Evolutionary conservation across 2,113 vertebrate species (phyloP).

Genomic region (Epinephelus cyanopodus): DNA sequence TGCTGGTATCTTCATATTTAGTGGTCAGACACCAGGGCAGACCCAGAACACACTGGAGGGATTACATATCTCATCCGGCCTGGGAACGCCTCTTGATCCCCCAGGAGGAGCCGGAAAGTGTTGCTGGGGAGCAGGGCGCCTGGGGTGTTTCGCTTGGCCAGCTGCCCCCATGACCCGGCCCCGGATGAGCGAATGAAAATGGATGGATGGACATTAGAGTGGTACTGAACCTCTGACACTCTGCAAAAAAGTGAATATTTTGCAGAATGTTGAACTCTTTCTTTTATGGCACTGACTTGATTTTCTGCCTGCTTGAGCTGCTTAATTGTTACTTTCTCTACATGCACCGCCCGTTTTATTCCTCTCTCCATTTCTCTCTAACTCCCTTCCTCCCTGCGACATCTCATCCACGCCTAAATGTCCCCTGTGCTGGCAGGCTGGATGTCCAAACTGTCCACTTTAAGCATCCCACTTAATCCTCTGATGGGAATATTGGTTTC

Average conservation of each 20-base stretch:
- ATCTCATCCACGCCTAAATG: constrained; percentile 11
- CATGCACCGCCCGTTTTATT: background rate
- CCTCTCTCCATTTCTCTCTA: constrained; percentile 19
- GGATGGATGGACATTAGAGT: too few species aligned
- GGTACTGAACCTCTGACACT: background rate
- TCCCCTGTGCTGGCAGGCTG: constrained; percentile 24
- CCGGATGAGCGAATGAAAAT: too few species aligned
- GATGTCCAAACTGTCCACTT: constrained; percentile 50
- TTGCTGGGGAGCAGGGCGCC: too few species aligned
- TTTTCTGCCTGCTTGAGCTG: background rate
- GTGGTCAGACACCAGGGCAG: background rate
- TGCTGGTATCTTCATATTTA: background rate
- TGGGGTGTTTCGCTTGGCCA: too few species aligned
- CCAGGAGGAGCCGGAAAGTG: too few species aligned
- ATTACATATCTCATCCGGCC: too few species aligned
- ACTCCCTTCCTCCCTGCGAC: background rate
- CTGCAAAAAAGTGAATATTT: background rate
- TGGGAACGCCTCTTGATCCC: too few species aligned
- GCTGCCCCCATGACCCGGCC: too few species aligned
- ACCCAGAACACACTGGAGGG: too few species aligned
- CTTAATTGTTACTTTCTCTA: background rate
- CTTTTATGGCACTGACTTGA: background rate
- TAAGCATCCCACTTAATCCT: constrained; percentile 60
- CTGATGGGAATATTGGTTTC: constrained; percentile 69
- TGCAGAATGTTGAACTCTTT: background rate